Conservation (phyloP, 1,140 invertebrate species). For the Drosophila asahinai region DNA sequence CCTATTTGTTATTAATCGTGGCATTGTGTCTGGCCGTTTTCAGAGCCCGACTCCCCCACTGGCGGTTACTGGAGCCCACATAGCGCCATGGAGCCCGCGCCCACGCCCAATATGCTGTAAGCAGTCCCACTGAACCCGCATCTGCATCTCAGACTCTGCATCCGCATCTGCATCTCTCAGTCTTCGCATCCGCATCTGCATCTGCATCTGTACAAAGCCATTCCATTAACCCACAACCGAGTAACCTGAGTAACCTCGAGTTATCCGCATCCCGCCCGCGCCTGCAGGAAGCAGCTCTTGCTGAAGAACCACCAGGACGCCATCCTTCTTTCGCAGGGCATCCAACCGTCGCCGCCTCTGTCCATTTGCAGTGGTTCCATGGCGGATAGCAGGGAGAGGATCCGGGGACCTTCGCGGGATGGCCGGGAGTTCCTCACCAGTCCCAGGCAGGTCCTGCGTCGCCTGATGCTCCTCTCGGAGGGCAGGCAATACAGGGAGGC, state of each 20-base stretch:
- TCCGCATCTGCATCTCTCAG: slow-evolving; percentile 46
- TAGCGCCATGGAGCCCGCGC: slow-evolving; percentile 50
- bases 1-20: slow-evolving; percentile 68
- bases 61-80: slow-evolving; percentile 15
- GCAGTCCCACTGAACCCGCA: slow-evolving; percentile 47
- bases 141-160: slow-evolving; percentile 37
- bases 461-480: slow-evolving; percentile 91
- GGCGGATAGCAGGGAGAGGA: slow-evolving; percentile 87
- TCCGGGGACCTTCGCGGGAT: slow-evolving; percentile 84
- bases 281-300: slow-evolving; percentile 73
- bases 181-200: slow-evolving; percentile 31
- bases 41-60: slow-evolving; percentile 25
- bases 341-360: slow-evolving; percentile 36
- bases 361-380: slow-evolving; percentile 71
- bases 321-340: slow-evolving; percentile 39
- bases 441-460: slow-evolving; percentile 90
- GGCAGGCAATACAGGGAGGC: slow-evolving; percentile 92
- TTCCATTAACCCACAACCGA: slow-evolving; percentile 46
- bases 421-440: slow-evolving; percentile 89
- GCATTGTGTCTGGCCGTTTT: slow-evolving; percentile 49
- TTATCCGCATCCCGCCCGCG: slow-evolving; percentile 19
- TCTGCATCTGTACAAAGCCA: slow-evolving; percentile 66
- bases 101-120: slow-evolving; percentile 72
- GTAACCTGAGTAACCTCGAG: slow-evolving; percentile 27
- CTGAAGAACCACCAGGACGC: slow-evolving; percentile 81